phyloP scores from a whole-genome alignment of 2,888 invertebrate species.

The Philaethria dido region DNA sequence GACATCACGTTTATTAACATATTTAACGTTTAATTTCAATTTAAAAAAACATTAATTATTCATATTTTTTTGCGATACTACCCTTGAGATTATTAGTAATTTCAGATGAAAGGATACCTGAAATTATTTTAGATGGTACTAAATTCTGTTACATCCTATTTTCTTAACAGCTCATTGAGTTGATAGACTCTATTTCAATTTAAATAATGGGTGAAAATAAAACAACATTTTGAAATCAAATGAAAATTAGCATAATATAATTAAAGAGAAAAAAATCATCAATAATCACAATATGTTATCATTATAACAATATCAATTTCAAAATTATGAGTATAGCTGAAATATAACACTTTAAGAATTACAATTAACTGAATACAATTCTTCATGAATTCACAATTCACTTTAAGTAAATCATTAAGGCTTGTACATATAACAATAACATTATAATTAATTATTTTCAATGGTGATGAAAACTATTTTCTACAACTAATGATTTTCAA shows the following conservation, averaged over 20 bases:
- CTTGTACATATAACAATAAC: neutral
- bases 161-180: no score
- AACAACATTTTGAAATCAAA: neutral
- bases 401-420: neutral
- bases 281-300: neutral
- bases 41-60: no score
- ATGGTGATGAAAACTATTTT: neutral
- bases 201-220: constrained; percentile 4
- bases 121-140: no score
- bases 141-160: no score
- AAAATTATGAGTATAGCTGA: neutral
- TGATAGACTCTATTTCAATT: neutral
- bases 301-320: neutral
- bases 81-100: no score
- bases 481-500: neutral
- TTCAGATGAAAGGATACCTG: no score
- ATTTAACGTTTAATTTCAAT: no score
- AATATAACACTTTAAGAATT: neutral
- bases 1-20: no score
- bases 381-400: neutral
- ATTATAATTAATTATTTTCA: neutral
- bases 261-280: neutral
- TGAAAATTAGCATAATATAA: constrained; percentile 5
- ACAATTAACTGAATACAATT: no score
- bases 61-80: no score